These are phyloP conservation scores for Delia radicum DNA, from an alignment of 1,140 invertebrate genomes.

Conservation along the genomic window DNA sequence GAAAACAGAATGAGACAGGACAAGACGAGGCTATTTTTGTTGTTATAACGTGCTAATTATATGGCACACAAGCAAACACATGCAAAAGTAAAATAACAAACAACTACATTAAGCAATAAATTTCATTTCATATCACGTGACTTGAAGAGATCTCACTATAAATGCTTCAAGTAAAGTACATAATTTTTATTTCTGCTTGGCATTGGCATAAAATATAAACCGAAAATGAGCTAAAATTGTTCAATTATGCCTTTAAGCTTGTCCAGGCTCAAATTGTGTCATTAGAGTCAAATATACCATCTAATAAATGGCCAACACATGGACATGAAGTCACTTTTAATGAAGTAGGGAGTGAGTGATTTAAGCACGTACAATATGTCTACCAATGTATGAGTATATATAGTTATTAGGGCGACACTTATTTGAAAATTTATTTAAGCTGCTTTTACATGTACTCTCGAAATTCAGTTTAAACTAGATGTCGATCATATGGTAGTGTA, in stretches of 20 bases:
- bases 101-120: not conserved
- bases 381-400: too few relatives aligned
- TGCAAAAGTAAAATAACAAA: not conserved
- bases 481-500: too few relatives aligned
- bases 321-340: not conserved
- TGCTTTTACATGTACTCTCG: too few relatives aligned
- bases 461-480: too few relatives aligned
- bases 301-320: not conserved
- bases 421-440: too few relatives aligned
- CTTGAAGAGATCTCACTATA: not conserved
- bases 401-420: too few relatives aligned
- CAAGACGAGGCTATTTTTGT: too few relatives aligned
- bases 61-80: not conserved
- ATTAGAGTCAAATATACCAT: not conserved
- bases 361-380: not conserved
- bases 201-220: not conserved
- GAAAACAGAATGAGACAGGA: too few relatives aligned
- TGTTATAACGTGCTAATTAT: not conserved
- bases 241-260: too few relatives aligned
- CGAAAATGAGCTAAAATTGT: not conserved
- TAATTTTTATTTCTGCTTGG: too few relatives aligned
- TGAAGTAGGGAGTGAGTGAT: not conserved
- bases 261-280: not conserved
- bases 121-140: slow-evolving; percentile 1
- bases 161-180: too few relatives aligned